phyloP scores from a whole-genome alignment of 2,888 invertebrate genomes.

The Thyatira batis region DNA sequence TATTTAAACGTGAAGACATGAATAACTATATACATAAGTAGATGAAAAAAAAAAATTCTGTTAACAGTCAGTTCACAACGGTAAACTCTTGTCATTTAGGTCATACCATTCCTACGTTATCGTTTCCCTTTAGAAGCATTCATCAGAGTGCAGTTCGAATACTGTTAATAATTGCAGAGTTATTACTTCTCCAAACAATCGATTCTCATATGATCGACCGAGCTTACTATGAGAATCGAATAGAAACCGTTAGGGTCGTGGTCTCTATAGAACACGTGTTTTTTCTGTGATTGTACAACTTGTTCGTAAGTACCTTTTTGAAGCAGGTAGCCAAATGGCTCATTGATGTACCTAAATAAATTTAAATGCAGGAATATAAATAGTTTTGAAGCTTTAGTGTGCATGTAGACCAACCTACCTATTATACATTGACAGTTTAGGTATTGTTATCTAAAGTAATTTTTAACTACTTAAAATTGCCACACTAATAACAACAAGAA shows the following conservation, averaged over 20 bases:
- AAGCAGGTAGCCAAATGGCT: too few relatives aligned
- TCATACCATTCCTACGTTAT: conserved; percentile 28
- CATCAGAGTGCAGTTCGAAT: conserved; percentile 13
- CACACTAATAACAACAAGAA: too few relatives aligned
- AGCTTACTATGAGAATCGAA: conserved; percentile 34
- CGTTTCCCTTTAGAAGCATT: conserved; percentile 24
- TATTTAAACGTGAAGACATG: neutral
- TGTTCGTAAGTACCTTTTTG: too few relatives aligned
- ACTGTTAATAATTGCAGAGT: conserved; percentile 30
- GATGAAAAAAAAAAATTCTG: conserved; percentile 7
- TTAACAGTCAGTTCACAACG: conserved; percentile 11
- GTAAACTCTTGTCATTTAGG: conserved; percentile 32
- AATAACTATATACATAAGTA: neutral
- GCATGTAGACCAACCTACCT: too few relatives aligned
- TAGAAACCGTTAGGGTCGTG: conserved; percentile 62
- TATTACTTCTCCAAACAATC: conserved; percentile 62
- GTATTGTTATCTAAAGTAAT: too few relatives aligned
- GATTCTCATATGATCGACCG: conserved; percentile 51
- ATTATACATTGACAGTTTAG: too few relatives aligned
- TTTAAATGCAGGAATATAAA: too few relatives aligned
- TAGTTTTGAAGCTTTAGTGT: too few relatives aligned
- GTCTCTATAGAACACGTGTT: conserved; percentile 54
- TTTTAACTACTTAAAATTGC: too few relatives aligned
- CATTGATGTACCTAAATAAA: too few relatives aligned
- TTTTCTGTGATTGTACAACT: conserved; percentile 20